These are phyloP conservation scores for Athalia circularis DNA, from an alignment of 2,888 invertebrate genomes.

Conservation along the genomic window DNA sequence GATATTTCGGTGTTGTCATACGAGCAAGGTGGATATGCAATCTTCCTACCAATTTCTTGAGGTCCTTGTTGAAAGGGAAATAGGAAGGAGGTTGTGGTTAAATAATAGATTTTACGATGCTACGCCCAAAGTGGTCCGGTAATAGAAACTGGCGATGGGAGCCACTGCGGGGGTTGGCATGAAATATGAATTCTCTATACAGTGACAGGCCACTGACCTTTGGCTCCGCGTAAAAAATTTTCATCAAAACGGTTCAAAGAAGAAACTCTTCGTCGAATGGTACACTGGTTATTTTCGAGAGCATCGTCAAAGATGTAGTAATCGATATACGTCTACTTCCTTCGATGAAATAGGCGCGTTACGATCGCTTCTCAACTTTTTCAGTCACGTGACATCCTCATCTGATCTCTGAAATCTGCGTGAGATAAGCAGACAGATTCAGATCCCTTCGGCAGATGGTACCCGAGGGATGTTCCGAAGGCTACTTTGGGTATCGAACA, in stretches of 20 bases:
- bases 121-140: slow-evolving; percentile 55
- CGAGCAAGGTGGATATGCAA: not conserved
- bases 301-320: no score
- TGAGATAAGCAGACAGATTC: slow-evolving; percentile 48
- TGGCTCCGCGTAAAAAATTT: no score
- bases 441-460: slow-evolving; percentile 70
- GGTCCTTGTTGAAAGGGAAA: slow-evolving; percentile 48
- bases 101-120: slow-evolving; percentile 61
- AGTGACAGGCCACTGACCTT: no score
- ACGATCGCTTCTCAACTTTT: no score
- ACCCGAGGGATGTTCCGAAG: slow-evolving; percentile 69
- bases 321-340: no score
- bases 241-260: no score
- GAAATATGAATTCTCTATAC: slow-evolving; percentile 23
- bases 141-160: slow-evolving; percentile 48
- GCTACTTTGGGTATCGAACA: slow-evolving; percentile 18
- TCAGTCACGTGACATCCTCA: no score
- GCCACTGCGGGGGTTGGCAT: slow-evolving; percentile 17
- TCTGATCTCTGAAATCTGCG: no score
- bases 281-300: no score
- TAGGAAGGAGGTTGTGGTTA: slow-evolving; percentile 47
- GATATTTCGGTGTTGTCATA: no score
- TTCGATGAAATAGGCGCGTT: no score
- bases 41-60: slow-evolving; percentile 48
- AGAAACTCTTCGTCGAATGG: no score